Conservation (phyloP, 2,797 vertebrate species). For the Macropodus opercularis region DNA sequence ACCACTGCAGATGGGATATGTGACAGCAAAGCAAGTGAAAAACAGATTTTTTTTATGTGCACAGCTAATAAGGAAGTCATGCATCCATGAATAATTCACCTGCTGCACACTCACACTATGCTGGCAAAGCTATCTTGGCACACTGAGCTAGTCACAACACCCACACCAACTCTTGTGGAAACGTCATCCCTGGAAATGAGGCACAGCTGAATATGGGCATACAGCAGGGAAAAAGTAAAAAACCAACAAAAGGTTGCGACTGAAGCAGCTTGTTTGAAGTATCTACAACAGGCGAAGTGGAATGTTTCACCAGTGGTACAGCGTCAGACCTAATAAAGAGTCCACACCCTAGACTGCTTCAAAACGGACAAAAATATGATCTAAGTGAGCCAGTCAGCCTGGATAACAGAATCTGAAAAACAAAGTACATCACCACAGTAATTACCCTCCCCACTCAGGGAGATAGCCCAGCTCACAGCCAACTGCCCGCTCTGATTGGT, state of each 20-base stretch:
- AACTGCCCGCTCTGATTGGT: constrained; percentile 63
- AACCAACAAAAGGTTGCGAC: background rate
- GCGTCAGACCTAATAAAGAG: constrained; percentile 6
- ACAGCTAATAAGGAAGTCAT: constrained; percentile 40
- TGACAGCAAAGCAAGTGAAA: constrained; percentile 10
- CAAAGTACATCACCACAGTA: constrained; percentile 55
- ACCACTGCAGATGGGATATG: constrained; percentile 16
- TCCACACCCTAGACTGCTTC: constrained; percentile 38
- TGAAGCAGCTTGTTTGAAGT: background rate
- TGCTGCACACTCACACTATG: constrained; percentile 23
- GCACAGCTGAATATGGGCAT: background rate
- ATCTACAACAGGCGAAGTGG: background rate
- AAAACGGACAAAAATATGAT: constrained; percentile 43
- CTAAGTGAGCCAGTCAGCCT: constrained; percentile 21
- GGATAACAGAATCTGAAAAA: constrained; percentile 61
- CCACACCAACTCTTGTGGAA: constrained; percentile 29
- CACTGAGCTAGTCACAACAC: constrained; percentile 22
- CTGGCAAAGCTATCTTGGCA: constrained; percentile 21
- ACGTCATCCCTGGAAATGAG: constrained; percentile 10
- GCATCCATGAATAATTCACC: constrained; percentile 61
- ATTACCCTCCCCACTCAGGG: constrained; percentile 52
- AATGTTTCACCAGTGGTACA: constrained; percentile 5
- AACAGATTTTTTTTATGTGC: constrained; percentile 31
- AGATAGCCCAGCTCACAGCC: constrained; percentile 37
- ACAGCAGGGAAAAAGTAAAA: background rate